Percentiles rank a stretch among this genome's conserved stretches.
These are phyloP conservation scores for Campoletis sonorensis DNA, from an alignment of 1,140 invertebrate genomes.

Conservation along the genomic window DNA sequence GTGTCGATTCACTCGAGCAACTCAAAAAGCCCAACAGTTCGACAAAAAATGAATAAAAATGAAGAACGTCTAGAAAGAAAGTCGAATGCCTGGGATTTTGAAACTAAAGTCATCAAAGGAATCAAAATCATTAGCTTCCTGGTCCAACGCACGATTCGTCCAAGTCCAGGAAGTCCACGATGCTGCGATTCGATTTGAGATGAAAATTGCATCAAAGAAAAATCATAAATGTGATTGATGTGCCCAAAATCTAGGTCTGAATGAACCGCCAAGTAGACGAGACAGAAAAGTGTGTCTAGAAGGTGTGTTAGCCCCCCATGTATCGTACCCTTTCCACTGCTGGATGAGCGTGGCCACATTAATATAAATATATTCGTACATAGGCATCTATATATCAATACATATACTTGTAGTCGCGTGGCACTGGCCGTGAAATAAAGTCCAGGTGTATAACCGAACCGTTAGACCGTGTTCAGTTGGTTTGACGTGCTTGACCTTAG, in stretches of 20 bases:
- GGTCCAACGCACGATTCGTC: too few species aligned
- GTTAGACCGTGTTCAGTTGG: conserved; percentile 52
- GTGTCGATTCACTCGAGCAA: too few species aligned
- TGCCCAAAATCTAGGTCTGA: background rate
- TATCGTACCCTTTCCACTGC: too few species aligned
- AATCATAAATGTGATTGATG: too few species aligned
- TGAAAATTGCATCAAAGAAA: too few species aligned
- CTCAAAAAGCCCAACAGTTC: background rate
- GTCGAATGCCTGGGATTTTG: background rate
- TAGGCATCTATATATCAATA: too few species aligned
- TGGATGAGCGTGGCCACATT: too few species aligned
- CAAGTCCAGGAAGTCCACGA: too few species aligned
- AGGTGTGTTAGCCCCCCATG: background rate
- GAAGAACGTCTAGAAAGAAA: background rate
- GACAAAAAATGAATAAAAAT: background rate
- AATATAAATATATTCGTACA: too few species aligned
- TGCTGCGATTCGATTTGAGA: too few species aligned
- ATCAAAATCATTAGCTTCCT: too few species aligned
- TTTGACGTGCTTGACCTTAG: conserved; percentile 21
- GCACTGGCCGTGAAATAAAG: conserved; percentile 53
- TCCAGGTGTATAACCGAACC: conserved; percentile 43
- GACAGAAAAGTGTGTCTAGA: background rate
- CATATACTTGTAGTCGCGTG: conserved; percentile 4
- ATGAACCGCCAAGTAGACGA: background rate
- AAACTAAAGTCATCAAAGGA: too few species aligned